These are phyloP conservation scores for Arizona elegans DNA, from an alignment of 2,113 vertebrate species.

Conservation along the genomic window DNA sequence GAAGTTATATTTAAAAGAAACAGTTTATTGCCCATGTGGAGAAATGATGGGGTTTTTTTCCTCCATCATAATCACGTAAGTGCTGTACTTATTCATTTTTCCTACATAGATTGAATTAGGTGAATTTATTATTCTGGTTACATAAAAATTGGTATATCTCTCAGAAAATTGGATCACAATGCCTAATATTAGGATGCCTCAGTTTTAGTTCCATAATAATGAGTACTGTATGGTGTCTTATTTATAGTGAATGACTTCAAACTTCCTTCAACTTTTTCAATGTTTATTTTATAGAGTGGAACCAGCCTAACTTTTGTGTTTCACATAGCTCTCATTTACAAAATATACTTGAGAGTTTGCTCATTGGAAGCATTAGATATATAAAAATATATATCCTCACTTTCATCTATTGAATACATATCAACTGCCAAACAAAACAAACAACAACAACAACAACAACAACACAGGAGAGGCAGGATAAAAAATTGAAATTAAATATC, in stretches of 20 bases:
- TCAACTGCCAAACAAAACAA: not conserved
- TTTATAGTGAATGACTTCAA: not conserved
- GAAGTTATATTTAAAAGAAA: not conserved
- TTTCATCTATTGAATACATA: not conserved
- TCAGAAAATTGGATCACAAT: not conserved
- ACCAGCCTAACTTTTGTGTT: not conserved
- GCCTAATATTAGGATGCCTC: not conserved
- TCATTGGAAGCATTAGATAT: not conserved
- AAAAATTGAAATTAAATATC: not conserved
- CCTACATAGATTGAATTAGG: not conserved
- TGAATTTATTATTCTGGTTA: not conserved
- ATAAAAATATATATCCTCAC: not conserved
- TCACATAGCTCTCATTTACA: not conserved
- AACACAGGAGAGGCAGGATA: not conserved
- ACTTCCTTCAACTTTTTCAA: not conserved
- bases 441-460: too few species aligned
- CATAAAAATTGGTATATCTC: not conserved
- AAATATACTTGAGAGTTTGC: not conserved
- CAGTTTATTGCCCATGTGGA: not conserved
- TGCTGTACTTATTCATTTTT: not conserved
- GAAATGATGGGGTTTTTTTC: not conserved
- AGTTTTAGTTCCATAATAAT: not conserved
- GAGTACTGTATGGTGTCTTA: not conserved
- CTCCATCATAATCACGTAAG: not conserved
- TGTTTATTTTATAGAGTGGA: not conserved